These are phyloP conservation scores for Malurus splendens DNA, from an alignment of 2,797 vertebrate species.

Conservation along the genomic window DNA sequence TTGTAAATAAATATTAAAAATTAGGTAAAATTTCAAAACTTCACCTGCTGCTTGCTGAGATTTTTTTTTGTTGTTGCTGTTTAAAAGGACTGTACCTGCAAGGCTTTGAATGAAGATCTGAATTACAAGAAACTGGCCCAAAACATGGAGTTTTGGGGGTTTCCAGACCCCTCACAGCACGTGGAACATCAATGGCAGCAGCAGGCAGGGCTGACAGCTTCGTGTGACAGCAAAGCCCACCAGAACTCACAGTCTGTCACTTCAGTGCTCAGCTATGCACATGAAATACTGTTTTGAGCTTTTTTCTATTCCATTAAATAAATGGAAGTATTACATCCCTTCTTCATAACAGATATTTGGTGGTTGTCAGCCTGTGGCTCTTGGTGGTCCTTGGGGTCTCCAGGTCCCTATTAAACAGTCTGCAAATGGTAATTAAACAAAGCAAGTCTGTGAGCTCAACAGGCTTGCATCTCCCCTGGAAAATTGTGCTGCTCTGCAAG, in stretches of 20 bases:
- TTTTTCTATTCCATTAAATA: background rate
- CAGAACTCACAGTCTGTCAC: background rate
- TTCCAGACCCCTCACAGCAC: background rate
- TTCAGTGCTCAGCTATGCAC: background rate
- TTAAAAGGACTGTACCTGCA: background rate
- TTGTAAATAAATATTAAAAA: background rate
- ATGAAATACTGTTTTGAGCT: background rate
- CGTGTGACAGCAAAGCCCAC: background rate
- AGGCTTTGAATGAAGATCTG: background rate
- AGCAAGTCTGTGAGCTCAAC: background rate
- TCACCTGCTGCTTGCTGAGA: background rate
- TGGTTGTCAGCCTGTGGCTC: background rate
- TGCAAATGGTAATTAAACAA: background rate
- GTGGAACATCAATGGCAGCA: background rate
- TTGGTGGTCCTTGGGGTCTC: background rate
- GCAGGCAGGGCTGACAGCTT: background rate
- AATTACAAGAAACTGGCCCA: background rate
- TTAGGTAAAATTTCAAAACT: background rate
- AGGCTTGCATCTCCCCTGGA: background rate
- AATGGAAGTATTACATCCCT: background rate
- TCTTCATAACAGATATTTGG: background rate
- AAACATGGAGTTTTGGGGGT: background rate
- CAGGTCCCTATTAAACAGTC: background rate
- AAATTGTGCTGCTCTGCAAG: background rate
- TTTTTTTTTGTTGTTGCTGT: background rate